phyloP scores from a whole-genome alignment of 2,888 invertebrate genomes.

The Lasioglossum zephyrum region DNA sequence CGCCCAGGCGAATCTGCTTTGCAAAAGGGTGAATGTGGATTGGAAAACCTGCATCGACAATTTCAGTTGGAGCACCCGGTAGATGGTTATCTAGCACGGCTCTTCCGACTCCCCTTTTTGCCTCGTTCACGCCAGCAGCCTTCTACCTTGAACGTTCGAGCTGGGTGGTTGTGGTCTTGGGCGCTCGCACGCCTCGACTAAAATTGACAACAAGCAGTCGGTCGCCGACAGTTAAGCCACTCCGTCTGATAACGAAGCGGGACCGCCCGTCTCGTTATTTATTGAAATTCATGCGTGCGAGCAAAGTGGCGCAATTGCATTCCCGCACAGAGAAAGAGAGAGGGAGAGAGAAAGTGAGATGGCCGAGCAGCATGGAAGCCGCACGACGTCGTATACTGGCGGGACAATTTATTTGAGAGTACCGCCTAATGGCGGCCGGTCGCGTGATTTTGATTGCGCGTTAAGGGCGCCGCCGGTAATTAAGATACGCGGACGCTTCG shows the following conservation, averaged over 20 bases:
- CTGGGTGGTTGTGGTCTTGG: conserved; percentile 56
- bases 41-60: not conserved
- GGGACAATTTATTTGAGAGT: conserved; percentile 60
- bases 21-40: not conserved
- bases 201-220: conserved; percentile 67
- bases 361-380: conserved; percentile 21
- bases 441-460: conserved; percentile 62
- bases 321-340: conserved; percentile 21
- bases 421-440: conserved; percentile 51
- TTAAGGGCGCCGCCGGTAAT: conserved; percentile 44
- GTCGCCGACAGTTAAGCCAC: conserved; percentile 62
- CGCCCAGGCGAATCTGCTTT: not conserved
- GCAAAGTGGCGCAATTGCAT: conserved; percentile 51
- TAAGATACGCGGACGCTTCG: conserved; percentile 40
- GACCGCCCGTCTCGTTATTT: conserved; percentile 63
- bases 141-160: conserved; percentile 16
- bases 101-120: not conserved
- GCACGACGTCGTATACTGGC: conserved; percentile 43
- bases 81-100: not conserved
- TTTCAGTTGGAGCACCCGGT: conserved; percentile 19
- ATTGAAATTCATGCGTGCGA: conserved; percentile 68
- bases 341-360: not conserved
- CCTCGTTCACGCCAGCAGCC: not conserved
- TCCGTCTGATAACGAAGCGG: conserved; percentile 64
- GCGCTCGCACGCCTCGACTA: conserved; percentile 54